Evolutionary conservation across 2,888 invertebrate genomes (phyloP).

Genomic region (Morpho achilles): DNA sequence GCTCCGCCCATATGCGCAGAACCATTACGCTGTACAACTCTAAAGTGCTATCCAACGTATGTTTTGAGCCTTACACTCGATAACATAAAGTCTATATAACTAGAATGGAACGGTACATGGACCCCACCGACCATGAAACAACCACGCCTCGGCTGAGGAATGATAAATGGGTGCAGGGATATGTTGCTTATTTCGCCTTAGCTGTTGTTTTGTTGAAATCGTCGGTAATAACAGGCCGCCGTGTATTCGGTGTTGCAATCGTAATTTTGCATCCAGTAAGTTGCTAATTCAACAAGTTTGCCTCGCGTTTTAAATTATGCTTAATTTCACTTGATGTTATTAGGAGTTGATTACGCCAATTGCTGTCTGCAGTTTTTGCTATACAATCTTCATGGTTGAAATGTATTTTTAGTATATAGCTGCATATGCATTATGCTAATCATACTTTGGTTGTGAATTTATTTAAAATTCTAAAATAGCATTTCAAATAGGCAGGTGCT

Average conservation of each 20-base stretch:
- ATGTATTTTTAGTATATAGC: no score
- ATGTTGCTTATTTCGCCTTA: constrained; percentile 6
- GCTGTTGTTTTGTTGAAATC: constrained; percentile 4
- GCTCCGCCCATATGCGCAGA: constrained; percentile 64
- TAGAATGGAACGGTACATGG: constrained; percentile 1
- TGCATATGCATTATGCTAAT: no score
- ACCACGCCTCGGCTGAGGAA: constrained; percentile 33
- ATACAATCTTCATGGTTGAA: no score
- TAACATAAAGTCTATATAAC: constrained; percentile 23
- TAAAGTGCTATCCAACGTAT: background rate
- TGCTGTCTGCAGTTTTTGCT: no score
- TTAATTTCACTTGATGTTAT: background rate
- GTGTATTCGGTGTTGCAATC: background rate
- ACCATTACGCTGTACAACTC: constrained; percentile 42
- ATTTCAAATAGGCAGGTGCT: no score
- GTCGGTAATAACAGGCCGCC: constrained; percentile 4
- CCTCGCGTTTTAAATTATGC: background rate
- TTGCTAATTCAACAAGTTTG: background rate
- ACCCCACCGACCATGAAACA: constrained; percentile 22
- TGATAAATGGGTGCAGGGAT: constrained; percentile 29
- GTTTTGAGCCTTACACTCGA: constrained; percentile 23
- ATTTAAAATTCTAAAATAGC: no score
- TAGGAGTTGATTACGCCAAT: no score
- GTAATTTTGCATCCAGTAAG: background rate
- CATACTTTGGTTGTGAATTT: no score